Base-by-base conservation (phyloP, 1,140 invertebrate genomes). In the Ctenoplectra terminalis region DNA sequence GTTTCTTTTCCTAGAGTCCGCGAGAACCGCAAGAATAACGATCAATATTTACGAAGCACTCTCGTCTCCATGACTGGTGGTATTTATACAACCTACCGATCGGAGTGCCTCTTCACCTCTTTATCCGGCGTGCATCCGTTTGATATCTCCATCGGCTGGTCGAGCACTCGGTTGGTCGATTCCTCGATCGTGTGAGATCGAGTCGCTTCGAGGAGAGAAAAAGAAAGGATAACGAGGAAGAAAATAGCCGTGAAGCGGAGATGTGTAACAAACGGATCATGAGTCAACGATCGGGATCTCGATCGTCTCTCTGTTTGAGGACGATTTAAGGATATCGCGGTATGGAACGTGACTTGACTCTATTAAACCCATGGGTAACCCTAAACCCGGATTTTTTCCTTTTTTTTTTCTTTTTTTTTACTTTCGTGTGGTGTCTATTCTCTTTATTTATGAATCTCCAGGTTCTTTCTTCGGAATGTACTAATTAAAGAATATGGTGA, bases 21-120 rank as follows among this genome's bases (percentile, higher is more conserved):
- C 61, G 54, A 37, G 48, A 56, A 83, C 60, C 54, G 71, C 75
- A 79, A 88, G 87, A 80, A 78, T 72, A 76, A 52, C 66, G 67
- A 88, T 86, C 90, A 91, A 91, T 91, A 90, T 91, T 91, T 91
- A 87, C 82, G 74, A 82, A 89, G 86, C 84, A 90, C 85, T 90
- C 82, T 87, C 82, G 83, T 88, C 89, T 88, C 82, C 67, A 58
- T 75, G 73, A 88, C 71, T 78, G 75, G 58, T 76, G 50, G 64
- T 61, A 80, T 87, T 81, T 86, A 72, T 82, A 79, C 76, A 80
- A 63, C 61, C 83, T 63, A 75, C 77, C 80, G 74, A 79, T 83
- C 63, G 48, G 61, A 81, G 77, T 76, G 60, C 67, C 84, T 81
- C 76, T 86, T 88, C 82, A 83, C 87, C 87, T 82, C 84, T 80